A percentile compares a stretch with the other conserved stretches of the same genome.
These are phyloP conservation scores for Tetragonisca angustula DNA, from an alignment of 2,888 invertebrate genomes.

Conservation along the genomic window DNA sequence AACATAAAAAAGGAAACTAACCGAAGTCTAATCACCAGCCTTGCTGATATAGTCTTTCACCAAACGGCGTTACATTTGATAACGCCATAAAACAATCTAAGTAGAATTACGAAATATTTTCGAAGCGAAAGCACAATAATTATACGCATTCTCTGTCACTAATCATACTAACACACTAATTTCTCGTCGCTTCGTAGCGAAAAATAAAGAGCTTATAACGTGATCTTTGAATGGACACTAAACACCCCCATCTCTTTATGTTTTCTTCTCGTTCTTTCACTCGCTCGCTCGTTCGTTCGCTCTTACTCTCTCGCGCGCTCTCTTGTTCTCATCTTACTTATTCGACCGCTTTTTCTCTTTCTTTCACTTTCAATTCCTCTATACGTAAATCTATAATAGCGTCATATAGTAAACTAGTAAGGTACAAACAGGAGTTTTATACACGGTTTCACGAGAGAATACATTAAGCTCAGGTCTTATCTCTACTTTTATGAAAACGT, in stretches of 20 bases:
- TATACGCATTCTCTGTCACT: constrained; percentile 43
- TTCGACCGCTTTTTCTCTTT: constrained; percentile 13
- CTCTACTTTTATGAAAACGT: constrained; percentile 60
- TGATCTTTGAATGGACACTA: constrained; percentile 50
- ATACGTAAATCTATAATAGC: constrained; percentile 66
- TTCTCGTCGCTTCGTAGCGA: constrained; percentile 37
- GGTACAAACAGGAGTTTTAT: constrained; percentile 79
- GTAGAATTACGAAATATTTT: constrained; percentile 58
- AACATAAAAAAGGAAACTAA: constrained; percentile 76
- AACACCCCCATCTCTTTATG: constrained; percentile 42
- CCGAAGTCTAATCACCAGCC: constrained; percentile 51
- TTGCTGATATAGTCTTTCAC: constrained; percentile 56
- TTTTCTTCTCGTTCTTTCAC: constrained; percentile 31
- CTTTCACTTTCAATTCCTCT: constrained; percentile 48
- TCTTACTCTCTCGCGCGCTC: constrained; percentile 23
- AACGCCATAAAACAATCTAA: constrained; percentile 42
- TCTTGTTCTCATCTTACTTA: constrained; percentile 13
- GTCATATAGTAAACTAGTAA: constrained; percentile 74
- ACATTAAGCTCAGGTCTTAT: constrained; percentile 78
- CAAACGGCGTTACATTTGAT: constrained; percentile 24
- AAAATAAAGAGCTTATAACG: constrained; percentile 44
- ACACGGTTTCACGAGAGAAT: constrained; percentile 73
- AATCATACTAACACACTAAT: constrained; percentile 58
- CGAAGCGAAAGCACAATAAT: constrained; percentile 65
- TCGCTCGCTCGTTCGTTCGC: constrained; percentile 14